Percentiles rank a stretch among this genome's conserved stretches.
These are phyloP conservation scores for Eristalinus sepulchralis DNA, from an alignment of 2,888 invertebrate species.

Conservation along the genomic window DNA sequence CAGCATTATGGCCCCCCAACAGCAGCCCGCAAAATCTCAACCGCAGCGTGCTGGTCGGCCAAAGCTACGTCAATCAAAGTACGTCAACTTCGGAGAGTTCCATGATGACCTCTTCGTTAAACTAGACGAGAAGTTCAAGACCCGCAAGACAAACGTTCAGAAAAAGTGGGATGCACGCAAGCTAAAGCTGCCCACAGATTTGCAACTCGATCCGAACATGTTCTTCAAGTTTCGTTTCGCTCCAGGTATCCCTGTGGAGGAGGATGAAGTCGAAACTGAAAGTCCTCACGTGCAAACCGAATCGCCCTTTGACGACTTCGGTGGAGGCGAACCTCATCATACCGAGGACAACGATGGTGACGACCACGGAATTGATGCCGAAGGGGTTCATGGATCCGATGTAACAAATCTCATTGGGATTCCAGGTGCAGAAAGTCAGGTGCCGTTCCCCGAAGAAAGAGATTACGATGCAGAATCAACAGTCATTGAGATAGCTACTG, in stretches of 20 bases:
- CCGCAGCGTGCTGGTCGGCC: conserved; percentile 27
- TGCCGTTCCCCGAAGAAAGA: conserved; percentile 34
- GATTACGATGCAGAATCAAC: conserved; percentile 72
- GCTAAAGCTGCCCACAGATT: conserved; percentile 78
- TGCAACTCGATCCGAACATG: conserved; percentile 75
- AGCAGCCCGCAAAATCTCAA: conserved; percentile 22
- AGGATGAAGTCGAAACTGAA: conserved; percentile 55
- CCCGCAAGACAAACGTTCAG: conserved; percentile 77
- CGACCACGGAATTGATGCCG: conserved; percentile 83
- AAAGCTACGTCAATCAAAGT: conserved; percentile 74
- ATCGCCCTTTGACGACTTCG: conserved; percentile 43
- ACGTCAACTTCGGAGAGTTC: conserved; percentile 75
- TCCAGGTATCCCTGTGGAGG: conserved; percentile 75
- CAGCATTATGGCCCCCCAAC: conserved; percentile 67
- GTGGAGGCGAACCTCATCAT: conserved; percentile 27
- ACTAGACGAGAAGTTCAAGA: conserved; percentile 75
- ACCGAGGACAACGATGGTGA: conserved; percentile 82
- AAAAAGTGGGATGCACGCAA: conserved; percentile 81
- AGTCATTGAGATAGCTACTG: conserved; percentile 81
- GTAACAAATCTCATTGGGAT: neutral
- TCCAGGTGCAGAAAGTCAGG: neutral
- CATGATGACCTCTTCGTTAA: conserved; percentile 76
- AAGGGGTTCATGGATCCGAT: conserved; percentile 63
- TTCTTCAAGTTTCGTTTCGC: conserved; percentile 76
- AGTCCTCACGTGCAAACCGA: conserved; percentile 54